Conservation (phyloP, 2,888 invertebrate species). For the Callosobruchus maculatus region DNA sequence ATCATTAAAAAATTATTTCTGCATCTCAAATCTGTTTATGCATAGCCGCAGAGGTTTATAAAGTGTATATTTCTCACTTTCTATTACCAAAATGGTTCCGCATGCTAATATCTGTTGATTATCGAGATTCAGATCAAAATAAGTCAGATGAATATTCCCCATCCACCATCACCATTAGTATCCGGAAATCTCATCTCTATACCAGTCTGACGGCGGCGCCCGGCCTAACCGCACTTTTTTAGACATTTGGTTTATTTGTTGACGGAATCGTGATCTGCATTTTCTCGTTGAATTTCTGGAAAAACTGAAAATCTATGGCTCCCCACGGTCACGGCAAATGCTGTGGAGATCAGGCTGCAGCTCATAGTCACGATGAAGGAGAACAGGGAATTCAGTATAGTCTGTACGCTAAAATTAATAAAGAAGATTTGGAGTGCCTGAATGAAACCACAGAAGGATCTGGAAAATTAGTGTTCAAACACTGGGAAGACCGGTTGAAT, state of each 20-base stretch:
- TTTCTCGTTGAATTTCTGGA: not conserved
- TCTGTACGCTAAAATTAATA: slow-evolving; percentile 86
- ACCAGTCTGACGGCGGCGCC: not conserved
- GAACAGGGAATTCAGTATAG: slow-evolving; percentile 78
- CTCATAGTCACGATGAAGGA: slow-evolving; percentile 61
- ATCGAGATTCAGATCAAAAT: too few relatives aligned
- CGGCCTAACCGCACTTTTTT: not conserved
- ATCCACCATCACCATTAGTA: too few relatives aligned
- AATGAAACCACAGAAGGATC: slow-evolving; percentile 86
- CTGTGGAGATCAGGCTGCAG: slow-evolving; percentile 59
- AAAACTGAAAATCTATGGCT: not conserved
- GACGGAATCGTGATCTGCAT: not conserved
- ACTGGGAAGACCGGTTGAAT: slow-evolving; percentile 84
- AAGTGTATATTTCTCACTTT: too few relatives aligned
- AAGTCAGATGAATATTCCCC: too few relatives aligned
- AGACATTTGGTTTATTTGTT: not conserved
- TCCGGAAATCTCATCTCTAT: not conserved
- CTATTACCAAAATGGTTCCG: too few relatives aligned
- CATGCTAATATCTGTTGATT: too few relatives aligned
- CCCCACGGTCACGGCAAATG: slow-evolving; percentile 50
- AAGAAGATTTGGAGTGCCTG: slow-evolving; percentile 80
- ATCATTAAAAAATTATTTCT: too few relatives aligned
- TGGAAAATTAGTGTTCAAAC: slow-evolving; percentile 86
- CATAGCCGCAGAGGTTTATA: too few relatives aligned
- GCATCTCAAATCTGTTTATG: too few relatives aligned